Evolutionary conservation across 2,888 invertebrate species (phyloP), one percentile per base, ranked within the genome.

Genomic region (Taphrorychus bicolor): DNA sequence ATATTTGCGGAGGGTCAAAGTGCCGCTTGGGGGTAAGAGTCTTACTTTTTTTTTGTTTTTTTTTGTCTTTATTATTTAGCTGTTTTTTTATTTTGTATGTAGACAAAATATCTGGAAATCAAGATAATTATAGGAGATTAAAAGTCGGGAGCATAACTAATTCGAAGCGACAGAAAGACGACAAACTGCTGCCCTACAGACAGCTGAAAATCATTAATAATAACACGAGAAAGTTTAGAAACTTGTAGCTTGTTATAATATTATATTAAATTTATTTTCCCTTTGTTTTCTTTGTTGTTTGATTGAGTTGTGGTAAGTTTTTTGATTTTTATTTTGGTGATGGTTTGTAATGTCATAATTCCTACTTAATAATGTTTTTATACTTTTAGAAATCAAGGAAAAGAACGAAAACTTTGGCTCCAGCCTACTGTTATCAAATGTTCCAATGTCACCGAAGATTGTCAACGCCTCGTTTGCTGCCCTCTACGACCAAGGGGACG

Each of bases 371-470:
- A n/a, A n/a, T n/a, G n/a, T 32, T 32, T 32, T 9, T 32, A 11
- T 32, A 32, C 48, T 59, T 73, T 83, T 80, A 91, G 95, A 94
- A 81, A 94, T 93, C 0, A 90, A 91, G 72, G 91, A 91, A 77
- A 87, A 89, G 73, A 94, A 92, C 78, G 92, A 93, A 59, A 91
- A 93, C 40, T 98, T 97, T 76, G 97, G 97, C 40, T 94, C 97
- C 51, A 97, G 97, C 77, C 86, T 98, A 1, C 86, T 98, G 19
- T 85, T 98, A 54, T 94, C 97, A 56, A 98, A 98, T 82, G 94
- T 95, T 1, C 97, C 97, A 0, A 94, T 95, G 91, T 96, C 96
- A 3, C 98, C 98, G 0, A 98, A 97, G 84, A 93, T 98, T 57
- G 95, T 97, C 2, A 95, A 97, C 76, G 96, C 95, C 2, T 95